Percentiles rank a stretch among this genome's conserved stretches.
Conservation (phyloP, 2,113 vertebrate species). For the Megaptera novaeangliae region DNA sequence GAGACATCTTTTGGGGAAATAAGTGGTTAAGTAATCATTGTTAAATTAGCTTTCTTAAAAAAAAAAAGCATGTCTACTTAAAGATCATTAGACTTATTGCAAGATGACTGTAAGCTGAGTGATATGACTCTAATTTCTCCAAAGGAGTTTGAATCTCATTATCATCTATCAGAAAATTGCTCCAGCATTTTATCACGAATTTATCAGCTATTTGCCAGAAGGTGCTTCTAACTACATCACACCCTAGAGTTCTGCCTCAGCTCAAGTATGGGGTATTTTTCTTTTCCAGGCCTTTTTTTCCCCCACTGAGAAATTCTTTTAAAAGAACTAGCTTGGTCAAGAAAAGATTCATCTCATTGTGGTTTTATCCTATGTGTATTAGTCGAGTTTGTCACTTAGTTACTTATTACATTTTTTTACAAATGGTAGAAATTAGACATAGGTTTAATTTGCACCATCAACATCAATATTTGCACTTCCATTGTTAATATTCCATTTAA, state of each 20-base stretch:
- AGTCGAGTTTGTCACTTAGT: neutral
- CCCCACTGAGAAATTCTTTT: neutral
- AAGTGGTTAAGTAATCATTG: neutral
- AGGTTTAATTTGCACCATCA: neutral
- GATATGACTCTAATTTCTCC: neutral
- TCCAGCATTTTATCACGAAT: neutral
- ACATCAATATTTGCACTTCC: neutral
- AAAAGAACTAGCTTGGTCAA: neutral
- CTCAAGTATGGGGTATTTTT: neutral
- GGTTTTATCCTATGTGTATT: neutral
- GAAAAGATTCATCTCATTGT: neutral
- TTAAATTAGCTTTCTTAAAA: neutral
- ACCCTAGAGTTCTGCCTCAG: neutral
- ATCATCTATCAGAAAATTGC: neutral
- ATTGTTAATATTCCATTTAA: neutral
- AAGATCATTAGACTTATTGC: neutral
- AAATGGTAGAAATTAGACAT: neutral
- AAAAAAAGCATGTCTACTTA: neutral
- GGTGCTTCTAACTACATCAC: neutral
- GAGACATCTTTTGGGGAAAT: neutral
- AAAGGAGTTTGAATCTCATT: neutral
- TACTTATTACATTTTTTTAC: neutral
- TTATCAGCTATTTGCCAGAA: neutral
- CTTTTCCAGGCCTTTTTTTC: neutral
- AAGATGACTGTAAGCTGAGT: neutral